These are phyloP conservation scores for Dasypolia templi DNA, from an alignment of 2,888 invertebrate genomes.

Conservation along the genomic window DNA sequence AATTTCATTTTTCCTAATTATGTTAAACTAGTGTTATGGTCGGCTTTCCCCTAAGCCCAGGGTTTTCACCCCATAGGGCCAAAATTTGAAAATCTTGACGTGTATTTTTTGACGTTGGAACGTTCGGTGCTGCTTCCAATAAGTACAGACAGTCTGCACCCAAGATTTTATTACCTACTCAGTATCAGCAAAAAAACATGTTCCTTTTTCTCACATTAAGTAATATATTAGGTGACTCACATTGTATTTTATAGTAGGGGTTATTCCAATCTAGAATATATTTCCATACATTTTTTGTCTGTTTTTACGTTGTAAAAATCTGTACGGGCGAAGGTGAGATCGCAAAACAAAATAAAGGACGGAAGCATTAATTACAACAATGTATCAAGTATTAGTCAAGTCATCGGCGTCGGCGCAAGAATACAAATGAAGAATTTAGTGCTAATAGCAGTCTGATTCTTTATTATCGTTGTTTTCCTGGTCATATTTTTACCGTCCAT, in stretches of 20 bases:
- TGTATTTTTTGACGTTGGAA: not conserved
- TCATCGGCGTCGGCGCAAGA: conserved; percentile 33
- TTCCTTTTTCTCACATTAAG: conserved; percentile 20
- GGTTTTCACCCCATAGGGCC: not conserved
- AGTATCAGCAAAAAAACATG: conserved; percentile 1
- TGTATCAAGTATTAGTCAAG: conserved; percentile 52
- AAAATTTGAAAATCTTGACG: not conserved
- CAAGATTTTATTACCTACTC: not conserved
- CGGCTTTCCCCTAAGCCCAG: not conserved
- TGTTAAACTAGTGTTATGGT: not conserved
- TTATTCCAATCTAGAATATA: conserved; percentile 49
- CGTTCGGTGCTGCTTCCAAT: not conserved
- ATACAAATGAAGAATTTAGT: conserved; percentile 53
- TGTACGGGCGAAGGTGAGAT: conserved; percentile 70
- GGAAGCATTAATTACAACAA: conserved; percentile 77
- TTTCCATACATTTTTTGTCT: conserved; percentile 41
- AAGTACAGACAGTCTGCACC: not conserved
- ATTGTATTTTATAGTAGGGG: conserved; percentile 45
- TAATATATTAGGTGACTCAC: conserved; percentile 30
- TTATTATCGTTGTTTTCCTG: not conserved
- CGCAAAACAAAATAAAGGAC: conserved; percentile 77
- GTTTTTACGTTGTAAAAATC: conserved; percentile 62
- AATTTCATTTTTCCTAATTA: not conserved
- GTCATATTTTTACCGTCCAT: not conserved
- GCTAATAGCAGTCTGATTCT: not conserved